Evolutionary conservation across 2,797 vertebrate species (phyloP).

Genomic region (Alauda arvensis): DNA sequence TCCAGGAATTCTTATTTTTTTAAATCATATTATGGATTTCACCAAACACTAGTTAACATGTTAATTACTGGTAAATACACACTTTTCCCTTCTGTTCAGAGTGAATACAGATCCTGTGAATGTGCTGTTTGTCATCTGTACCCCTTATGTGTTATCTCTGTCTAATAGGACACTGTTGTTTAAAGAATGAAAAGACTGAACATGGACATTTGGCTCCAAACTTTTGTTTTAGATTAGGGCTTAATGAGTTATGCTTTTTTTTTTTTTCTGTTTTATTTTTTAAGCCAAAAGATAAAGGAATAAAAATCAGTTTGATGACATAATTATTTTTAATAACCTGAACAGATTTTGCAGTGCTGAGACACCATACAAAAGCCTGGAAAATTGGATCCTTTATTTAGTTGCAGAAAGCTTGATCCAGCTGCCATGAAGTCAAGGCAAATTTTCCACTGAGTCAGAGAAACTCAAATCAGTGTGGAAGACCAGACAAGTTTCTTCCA

Average conservation of each 20-base stretch:
- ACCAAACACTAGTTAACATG: conserved; percentile 49
- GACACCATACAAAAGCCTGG: background rate
- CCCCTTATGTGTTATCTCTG: conserved; percentile 5
- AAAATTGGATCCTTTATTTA: conserved; percentile 5
- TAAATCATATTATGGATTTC: conserved; percentile 46
- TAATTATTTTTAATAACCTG: conserved; percentile 26
- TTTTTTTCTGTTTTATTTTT: conserved; percentile 11
- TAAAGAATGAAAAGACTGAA: conserved; percentile 18
- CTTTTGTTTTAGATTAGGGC: conserved; percentile 30
- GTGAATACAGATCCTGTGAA: conserved; percentile 12
- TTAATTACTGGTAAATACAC: conserved; percentile 50
- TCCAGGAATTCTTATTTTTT: conserved; percentile 34
- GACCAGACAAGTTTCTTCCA: background rate
- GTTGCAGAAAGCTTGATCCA: conserved; percentile 1
- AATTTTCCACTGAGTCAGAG: conserved; percentile 9
- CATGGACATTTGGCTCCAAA: conserved; percentile 2
- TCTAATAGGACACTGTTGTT: conserved; percentile 14
- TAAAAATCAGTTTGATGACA: conserved; percentile 19
- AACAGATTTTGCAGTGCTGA: conserved; percentile 7
- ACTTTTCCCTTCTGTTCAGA: conserved; percentile 11
- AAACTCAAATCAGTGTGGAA: background rate
- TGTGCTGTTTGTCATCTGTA: conserved; percentile 8
- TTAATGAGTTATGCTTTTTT: conserved; percentile 26
- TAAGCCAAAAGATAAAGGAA: conserved; percentile 6
- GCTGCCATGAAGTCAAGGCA: conserved; percentile 8